These are phyloP conservation scores for Cinara cedri DNA, from an alignment of 2,888 invertebrate genomes.

Conservation along the genomic window DNA sequence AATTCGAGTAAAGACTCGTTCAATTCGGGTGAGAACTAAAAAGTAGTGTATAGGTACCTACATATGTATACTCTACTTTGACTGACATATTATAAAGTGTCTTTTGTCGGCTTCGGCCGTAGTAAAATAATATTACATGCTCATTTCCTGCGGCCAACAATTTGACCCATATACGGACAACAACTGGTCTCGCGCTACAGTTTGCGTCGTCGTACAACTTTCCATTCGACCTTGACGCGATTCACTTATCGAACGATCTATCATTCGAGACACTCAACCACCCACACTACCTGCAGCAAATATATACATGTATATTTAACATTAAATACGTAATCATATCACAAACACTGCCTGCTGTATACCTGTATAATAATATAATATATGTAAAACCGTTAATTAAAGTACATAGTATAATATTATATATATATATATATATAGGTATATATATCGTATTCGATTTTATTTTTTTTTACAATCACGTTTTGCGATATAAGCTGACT, in stretches of 20 bases:
- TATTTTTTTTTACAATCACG: background rate
- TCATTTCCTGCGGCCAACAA: conserved; percentile 36
- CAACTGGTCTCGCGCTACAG: conserved; percentile 20
- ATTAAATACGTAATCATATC: conserved; percentile 24
- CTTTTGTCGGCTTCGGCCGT: background rate
- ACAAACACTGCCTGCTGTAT: background rate
- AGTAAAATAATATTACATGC: background rate
- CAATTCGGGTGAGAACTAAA: background rate
- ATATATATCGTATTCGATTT: background rate
- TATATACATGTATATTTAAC: too few relatives aligned
- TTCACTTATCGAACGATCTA: conserved; percentile 44
- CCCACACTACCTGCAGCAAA: conserved; percentile 17
- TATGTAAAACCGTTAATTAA: background rate
- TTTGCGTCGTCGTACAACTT: conserved; percentile 28
- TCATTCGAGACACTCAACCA: conserved; percentile 22
- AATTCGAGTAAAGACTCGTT: too few relatives aligned
- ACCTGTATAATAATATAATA: background rate
- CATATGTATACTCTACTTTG: background rate
- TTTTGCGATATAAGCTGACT: background rate
- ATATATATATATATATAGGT: background rate
- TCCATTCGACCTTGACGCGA: conserved; percentile 44
- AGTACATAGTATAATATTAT: too few relatives aligned
- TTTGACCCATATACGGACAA: conserved; percentile 46
- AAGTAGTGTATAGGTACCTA: too few relatives aligned
- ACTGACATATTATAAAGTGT: conserved; percentile 7